Evolutionary conservation across 2,888 invertebrate genomes (phyloP).

Genomic region (Phytoseiulus persimilis): DNA sequence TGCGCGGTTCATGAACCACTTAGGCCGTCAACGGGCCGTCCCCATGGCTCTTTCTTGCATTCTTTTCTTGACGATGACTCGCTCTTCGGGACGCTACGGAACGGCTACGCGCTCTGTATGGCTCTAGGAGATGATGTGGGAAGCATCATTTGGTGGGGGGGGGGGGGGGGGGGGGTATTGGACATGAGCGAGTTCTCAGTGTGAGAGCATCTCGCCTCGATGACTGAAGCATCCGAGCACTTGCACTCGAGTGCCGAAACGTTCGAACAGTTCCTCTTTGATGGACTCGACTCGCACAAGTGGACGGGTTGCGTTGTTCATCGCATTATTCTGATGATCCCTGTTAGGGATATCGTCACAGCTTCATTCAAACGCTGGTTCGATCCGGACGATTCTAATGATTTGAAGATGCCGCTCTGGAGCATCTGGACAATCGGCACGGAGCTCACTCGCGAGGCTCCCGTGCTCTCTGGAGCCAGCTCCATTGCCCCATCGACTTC

Average conservation of each 20-base stretch:
- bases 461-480: background rate
- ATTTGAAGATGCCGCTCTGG: background rate
- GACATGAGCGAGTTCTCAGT: no score
- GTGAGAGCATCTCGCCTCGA: no score
- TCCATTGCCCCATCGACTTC: background rate
- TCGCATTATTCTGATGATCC: background rate
- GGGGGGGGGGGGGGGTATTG: no score
- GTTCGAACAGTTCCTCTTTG: no score
- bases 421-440: background rate
- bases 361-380: background rate
- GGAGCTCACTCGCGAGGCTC: background rate
- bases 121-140: no score
- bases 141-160: no score
- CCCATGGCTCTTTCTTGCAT: no score
- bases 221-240: no score
- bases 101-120: no score
- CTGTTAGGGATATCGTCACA: background rate
- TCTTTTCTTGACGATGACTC: no score
- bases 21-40: background rate
- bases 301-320: background rate
- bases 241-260: no score
- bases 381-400: background rate
- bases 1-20: background rate
- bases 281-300: background rate
- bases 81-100: no score